Evolutionary conservation across 2,113 vertebrate genomes (phyloP), one percentile per base, ranked within the genome.

Genomic region (Solea senegalensis): DNA sequence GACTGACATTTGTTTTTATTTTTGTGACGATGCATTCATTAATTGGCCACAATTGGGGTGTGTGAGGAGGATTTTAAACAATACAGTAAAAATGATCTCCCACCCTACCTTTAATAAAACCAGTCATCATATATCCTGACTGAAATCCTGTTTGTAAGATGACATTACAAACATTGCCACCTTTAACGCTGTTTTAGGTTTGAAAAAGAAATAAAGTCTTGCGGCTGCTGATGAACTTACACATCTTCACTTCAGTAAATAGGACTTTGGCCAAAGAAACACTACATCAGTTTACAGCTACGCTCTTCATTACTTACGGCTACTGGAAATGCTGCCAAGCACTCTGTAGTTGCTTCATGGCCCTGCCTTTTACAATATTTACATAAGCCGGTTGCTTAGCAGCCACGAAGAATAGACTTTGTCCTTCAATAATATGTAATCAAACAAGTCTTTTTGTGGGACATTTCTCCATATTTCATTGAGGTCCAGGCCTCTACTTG

Each of bases 311-410:
- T 77, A 78, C 65, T 80, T 80, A 74, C 73, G 61, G 81, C 69
- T 58, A 60, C 72, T 72, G 76, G n/a, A 85, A 51, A 44, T 26
- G 50, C 79, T 81, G 68, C 77, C 81, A 78, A 68, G 69, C 61
- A 7, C 76, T 59, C 70, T 26, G 72, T 69, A 65, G 79, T 65
- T 64, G 1, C 50, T 48, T 44, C 2, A 0, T 79, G 76, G 86
- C 76, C 14, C 74, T 45, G 52, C 68, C 82, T 87, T 90, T 85
- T 88, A 86, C 89, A 88, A 88, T 91, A 90, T 92, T 91, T 92
- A 91, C 86, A 91, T 90, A 90, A 90, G 86, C 71, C 11, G 34
- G 83, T 90, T 89, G 80, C 81, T 75, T 83, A 87, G 90, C 72
- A 87, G 80, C 69, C 40, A 5, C 4, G 21, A 51, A 63, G 77